Evolutionary conservation across 2,113 vertebrate genomes (phyloP).

Genomic region (Carettochelys insculpta): DNA sequence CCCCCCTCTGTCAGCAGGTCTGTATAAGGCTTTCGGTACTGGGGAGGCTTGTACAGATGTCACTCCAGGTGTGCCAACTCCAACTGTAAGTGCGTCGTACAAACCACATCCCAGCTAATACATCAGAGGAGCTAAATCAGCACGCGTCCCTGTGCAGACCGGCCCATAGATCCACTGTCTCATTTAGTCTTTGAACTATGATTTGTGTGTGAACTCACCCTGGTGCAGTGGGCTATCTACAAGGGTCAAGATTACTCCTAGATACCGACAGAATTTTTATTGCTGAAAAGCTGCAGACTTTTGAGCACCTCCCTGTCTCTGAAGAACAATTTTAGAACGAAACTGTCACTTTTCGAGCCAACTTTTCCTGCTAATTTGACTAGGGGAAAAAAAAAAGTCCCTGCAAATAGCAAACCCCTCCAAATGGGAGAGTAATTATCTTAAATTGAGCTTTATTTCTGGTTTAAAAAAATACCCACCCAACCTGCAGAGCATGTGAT

Average conservation of each 20-base stretch:
- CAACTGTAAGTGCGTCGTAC: background rate
- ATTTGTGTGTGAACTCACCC: background rate
- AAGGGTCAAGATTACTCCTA: background rate
- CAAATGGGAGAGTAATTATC: slow-evolving; percentile 75
- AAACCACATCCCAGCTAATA: background rate
- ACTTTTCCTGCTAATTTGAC: slow-evolving; percentile 67
- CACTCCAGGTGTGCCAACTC: background rate
- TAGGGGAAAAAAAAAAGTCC: slow-evolving; percentile 51
- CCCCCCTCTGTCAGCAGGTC: no score
- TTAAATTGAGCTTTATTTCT: slow-evolving; percentile 79
- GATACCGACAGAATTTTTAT: background rate
- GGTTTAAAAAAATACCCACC: slow-evolving; percentile 66
- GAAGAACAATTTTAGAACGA: slow-evolving; percentile 70
- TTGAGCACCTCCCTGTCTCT: slow-evolving; percentile 28
- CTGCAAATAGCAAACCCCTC: slow-evolving; percentile 73
- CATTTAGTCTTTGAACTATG: background rate
- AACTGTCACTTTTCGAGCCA: slow-evolving; percentile 57
- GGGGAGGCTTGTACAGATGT: background rate
- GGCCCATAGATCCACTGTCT: background rate
- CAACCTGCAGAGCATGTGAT: slow-evolving; percentile 40
- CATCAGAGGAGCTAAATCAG: background rate
- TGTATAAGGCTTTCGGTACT: no score
- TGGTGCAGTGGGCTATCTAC: background rate
- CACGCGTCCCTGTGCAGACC: background rate
- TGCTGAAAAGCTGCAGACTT: slow-evolving; percentile 1